phyloP scores from a whole-genome alignment of 2,888 invertebrate species.

The Apodemia zela region DNA sequence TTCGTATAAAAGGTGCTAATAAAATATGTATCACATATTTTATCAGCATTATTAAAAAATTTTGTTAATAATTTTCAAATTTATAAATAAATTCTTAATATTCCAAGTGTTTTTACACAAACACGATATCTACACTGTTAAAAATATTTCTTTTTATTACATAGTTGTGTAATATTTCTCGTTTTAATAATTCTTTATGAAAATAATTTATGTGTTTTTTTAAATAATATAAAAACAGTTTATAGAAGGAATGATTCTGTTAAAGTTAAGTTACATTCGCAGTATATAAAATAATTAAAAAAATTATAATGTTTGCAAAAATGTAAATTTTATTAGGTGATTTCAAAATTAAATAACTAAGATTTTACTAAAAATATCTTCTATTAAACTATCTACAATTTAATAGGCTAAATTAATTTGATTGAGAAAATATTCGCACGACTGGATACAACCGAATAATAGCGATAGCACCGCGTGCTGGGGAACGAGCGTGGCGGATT shows the following conservation, averaged over 20 bases:
- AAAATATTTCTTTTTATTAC: neutral
- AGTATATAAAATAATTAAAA: neutral
- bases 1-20: no score
- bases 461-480: conserved; percentile 49
- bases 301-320: neutral
- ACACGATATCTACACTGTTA: neutral
- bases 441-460: conserved; percentile 43
- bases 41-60: neutral
- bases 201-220: neutral
- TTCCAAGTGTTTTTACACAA: neutral
- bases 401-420: conserved; percentile 1
- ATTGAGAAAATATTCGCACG: conserved; percentile 35
- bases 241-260: neutral
- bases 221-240: neutral
- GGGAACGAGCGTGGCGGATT: conserved; percentile 60
- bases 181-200: neutral
- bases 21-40: no score
- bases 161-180: neutral
- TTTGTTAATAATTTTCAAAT: neutral
- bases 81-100: neutral
- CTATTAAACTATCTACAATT: neutral
- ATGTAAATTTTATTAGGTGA: no score
- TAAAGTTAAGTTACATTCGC: neutral
- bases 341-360: no score
- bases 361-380: neutral